phyloP scores from a whole-genome alignment of 2,888 invertebrate species.

The Embidobia sp. region DNA sequence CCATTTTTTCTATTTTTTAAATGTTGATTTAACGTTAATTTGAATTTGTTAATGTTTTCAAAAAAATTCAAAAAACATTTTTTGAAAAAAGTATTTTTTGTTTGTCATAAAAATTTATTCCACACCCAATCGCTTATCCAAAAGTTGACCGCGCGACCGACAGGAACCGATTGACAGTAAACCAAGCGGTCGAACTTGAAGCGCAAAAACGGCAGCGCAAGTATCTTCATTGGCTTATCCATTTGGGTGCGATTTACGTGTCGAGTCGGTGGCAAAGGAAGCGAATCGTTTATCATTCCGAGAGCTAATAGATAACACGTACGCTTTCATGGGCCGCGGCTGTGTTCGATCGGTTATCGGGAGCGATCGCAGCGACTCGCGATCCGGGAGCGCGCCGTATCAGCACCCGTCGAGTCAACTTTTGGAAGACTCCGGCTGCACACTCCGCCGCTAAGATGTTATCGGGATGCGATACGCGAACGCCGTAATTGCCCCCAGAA shows the following conservation, averaged over 20 bases:
- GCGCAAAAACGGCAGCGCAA: too few species aligned
- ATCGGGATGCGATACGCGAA: slow-evolving; percentile 39
- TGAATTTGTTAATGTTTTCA: too few species aligned
- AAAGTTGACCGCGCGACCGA: too few species aligned
- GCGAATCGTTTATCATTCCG: slow-evolving; percentile 74
- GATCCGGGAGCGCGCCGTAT: slow-evolving; percentile 1
- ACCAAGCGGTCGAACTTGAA: too few species aligned
- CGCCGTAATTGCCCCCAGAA: slow-evolving; percentile 51
- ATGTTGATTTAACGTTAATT: too few species aligned
- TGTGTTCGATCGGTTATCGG: slow-evolving; percentile 70
- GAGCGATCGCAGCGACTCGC: slow-evolving; percentile 9
- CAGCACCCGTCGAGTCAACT: slow-evolving; percentile 31
- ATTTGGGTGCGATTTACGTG: slow-evolving; percentile 74
- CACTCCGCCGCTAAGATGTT: slow-evolving; percentile 40
- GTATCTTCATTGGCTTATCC: slow-evolving; percentile 68
- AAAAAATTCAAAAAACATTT: too few species aligned
- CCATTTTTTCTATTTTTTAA: too few species aligned
- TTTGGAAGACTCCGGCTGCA: slow-evolving; percentile 44
- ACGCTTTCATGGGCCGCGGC: slow-evolving; percentile 67
- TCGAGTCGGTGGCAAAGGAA: slow-evolving; percentile 73
- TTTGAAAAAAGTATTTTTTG: too few species aligned
- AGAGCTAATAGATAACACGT: slow-evolving; percentile 74
- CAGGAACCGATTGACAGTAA: too few species aligned
- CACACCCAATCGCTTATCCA: too few species aligned
- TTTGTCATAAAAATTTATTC: too few species aligned